Conservation (phyloP, 1,140 invertebrate genomes). For the Planococcus citri region DNA sequence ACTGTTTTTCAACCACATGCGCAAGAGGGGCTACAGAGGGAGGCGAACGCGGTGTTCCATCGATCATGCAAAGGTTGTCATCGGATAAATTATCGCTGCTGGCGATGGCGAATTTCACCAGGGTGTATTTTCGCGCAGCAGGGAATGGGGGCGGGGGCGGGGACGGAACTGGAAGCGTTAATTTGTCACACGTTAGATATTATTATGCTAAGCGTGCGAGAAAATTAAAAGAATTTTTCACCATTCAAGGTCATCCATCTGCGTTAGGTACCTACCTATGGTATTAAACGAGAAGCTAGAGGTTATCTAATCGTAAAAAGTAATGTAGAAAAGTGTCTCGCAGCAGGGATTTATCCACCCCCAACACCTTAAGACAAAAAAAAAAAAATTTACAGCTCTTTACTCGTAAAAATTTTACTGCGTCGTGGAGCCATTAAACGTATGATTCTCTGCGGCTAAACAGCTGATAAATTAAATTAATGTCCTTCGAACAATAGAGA, state of each 20-base stretch:
- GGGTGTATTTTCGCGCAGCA: background rate
- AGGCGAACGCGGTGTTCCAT: background rate
- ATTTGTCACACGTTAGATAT: no score
- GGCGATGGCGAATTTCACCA: background rate
- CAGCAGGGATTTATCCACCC: no score
- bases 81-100: background rate
- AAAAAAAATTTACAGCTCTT: background rate
- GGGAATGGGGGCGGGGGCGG: background rate
- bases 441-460: background rate
- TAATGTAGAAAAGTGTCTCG: no score
- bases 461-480: slow-evolving; percentile 8
- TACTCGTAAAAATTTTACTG: background rate
- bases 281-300: no score
- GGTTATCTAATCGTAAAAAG: no score
- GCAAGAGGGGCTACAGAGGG: background rate
- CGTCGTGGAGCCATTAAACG: background rate
- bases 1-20: background rate
- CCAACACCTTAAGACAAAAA: background rate
- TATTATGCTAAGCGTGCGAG: no score
- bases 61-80: background rate
- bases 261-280: no score
- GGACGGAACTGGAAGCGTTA: no score
- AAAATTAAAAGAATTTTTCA: no score
- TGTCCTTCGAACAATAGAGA: background rate
- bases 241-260: no score